Conservation (phyloP, 2,113 vertebrate species). For the Rhabdomys dilectus region DNA sequence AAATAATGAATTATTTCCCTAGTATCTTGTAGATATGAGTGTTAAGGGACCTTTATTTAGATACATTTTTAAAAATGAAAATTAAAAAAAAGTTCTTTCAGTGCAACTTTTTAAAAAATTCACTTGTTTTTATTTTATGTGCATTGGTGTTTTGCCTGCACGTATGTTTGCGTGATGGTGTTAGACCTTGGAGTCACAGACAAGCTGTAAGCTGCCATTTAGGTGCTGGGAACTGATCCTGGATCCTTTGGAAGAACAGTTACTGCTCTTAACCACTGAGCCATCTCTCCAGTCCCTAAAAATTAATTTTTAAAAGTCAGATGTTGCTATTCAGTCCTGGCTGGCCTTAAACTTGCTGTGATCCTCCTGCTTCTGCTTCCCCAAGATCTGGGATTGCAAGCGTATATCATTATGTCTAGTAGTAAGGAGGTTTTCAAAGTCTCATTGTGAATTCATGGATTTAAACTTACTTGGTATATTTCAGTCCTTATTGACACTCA, state of each 20-base stretch:
- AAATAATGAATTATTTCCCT: slow-evolving; percentile 19
- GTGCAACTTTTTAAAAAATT: too few species aligned
- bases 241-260: too few species aligned
- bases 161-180: too few species aligned
- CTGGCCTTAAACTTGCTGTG: not conserved
- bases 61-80: not conserved
- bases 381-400: not conserved
- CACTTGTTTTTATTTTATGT: too few species aligned
- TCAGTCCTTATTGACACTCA: not conserved
- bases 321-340: not conserved
- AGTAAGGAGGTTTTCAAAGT: not conserved
- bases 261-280: too few species aligned
- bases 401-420: not conserved
- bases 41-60: not conserved
- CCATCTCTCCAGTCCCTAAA: too few species aligned
- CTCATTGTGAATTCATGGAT: not conserved
- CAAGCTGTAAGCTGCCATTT: too few species aligned
- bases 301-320: not conserved
- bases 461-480: not conserved
- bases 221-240: too few species aligned
- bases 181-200: too few species aligned
- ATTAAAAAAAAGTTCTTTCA: not conserved
- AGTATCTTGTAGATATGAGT: not conserved
- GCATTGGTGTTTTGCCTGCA: too few species aligned
- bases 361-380: not conserved